Base-by-base conservation (phyloP, 2,888 invertebrate species). In the Vesta saturnalis region DNA sequence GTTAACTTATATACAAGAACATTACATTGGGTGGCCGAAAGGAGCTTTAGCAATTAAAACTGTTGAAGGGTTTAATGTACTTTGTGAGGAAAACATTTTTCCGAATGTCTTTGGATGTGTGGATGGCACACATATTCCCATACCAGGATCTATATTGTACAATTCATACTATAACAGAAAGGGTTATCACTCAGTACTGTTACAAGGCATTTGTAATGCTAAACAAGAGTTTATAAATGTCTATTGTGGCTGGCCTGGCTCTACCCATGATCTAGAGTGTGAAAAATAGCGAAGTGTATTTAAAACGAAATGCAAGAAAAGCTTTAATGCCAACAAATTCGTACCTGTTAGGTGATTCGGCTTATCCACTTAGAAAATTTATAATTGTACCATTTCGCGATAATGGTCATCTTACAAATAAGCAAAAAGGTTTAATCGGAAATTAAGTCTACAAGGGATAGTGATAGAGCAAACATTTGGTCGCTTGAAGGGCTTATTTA, bases 171-270 rank as follows among this genome's bases (percentile, higher is more conserved):
- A 43, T 43, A 43, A 43, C 43, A 43, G 43, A 43, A 43, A 43
- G 43, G 10, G 43, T 43, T 43, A 43, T 43, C 43, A 43, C 43
- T 14, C 43, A 43, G 43, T 43, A 43, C 43, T 43, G 43, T 43
- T 43, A 12, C 43, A 43, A 10, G 43, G 43, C 43, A 43, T 43
- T 43, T 43, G 43, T 43, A 43, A 43, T 43, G 43, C n/a, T n/a
- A 43, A 43, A 14, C 43, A 43, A 43, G 43, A 43, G 43, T 43
- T 43, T 43, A 43, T 43, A 43, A 43, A 43, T 43, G 43, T 43
- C n/a, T 43, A 43, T 43, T 43, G 43, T 43, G 43, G 14, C 10
- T 43, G 12, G 12, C 14, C 43, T 43, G 43, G 43, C 14, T 43
- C 43, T 8, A 43, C 43, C 43, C 43, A 43, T 43, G 43, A 43